These are phyloP conservation scores for Pterophyllum scalare DNA, from an alignment of 2,113 vertebrate species.

Conservation along the genomic window DNA sequence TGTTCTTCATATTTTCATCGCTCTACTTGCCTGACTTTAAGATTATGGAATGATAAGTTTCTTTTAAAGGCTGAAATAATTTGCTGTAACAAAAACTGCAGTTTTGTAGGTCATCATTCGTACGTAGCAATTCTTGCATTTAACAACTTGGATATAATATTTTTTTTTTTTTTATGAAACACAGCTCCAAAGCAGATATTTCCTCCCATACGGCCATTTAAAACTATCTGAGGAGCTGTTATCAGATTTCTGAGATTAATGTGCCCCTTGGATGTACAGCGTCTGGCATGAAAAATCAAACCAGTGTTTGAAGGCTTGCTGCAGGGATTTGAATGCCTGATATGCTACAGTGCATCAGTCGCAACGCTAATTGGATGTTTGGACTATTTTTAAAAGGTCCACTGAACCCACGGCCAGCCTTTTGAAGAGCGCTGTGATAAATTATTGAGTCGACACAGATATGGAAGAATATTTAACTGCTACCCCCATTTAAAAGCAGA, in stretches of 20 bases:
- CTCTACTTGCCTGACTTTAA: not conserved
- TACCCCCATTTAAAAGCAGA: conserved; percentile 67
- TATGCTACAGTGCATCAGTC: conserved; percentile 43
- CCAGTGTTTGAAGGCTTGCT: conserved; percentile 54
- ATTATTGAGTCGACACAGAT: conserved; percentile 73
- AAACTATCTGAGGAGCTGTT: conserved; percentile 42
- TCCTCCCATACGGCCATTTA: conserved; percentile 29
- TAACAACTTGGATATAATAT: conserved; percentile 15
- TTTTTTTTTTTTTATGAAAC: conserved; percentile 13
- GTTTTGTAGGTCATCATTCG: conserved; percentile 5
- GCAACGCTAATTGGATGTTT: conserved; percentile 65
- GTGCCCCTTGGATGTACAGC: conserved; percentile 39
- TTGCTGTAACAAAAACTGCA: not conserved
- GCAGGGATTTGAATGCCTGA: conserved; percentile 45
- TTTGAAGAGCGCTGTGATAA: conserved; percentile 54
- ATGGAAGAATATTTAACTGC: conserved; percentile 65
- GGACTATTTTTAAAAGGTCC: conserved; percentile 66
- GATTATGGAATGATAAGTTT: not conserved
- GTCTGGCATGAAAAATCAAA: conserved; percentile 54
- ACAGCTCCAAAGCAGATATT: conserved; percentile 31
- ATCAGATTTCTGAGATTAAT: conserved; percentile 63
- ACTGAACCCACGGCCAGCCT: conserved; percentile 34
- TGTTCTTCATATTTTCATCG: not conserved
- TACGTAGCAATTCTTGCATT: conserved; percentile 6
- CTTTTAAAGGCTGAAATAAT: not conserved